Evolutionary conservation across 2,113 vertebrate species (phyloP), one percentile per base, ranked within the genome.

Genomic region (Danionella cerebrum): DNA sequence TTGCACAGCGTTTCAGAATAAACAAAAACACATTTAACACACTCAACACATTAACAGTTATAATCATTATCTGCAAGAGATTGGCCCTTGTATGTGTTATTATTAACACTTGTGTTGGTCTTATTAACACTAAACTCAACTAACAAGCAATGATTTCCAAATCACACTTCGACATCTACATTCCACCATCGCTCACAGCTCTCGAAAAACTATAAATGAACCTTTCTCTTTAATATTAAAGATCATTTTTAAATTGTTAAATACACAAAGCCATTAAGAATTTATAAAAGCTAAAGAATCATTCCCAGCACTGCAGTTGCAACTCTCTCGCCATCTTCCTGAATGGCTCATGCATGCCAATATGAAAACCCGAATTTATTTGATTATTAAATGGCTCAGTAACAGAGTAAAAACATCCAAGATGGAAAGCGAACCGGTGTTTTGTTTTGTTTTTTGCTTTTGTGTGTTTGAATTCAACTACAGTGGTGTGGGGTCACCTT

Each of bases 381-480:
- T 48, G 73, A 63, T 75, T 75, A 64, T 67, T 22, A 50, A 64
- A 54, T 38, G 44, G 51, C 35, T 16, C 6, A 14, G 19, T 25
- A 29, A 68, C 29, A 19, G 48, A 47, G 48, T 5, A n/a, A 33
- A 14, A 39, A 60, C 44, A 25, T 51, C 42, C 14, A 38, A 35
- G 41, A 50, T 58, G 12, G 29, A 19, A 5, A 14, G 38, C 36
- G 48, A 65, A 45, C 36, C 16, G 2, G 13, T 33, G 22, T 31
- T 19, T n/a, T n/a, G n/a, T n/a, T n/a, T n/a, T n/a, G n/a, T n/a
- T n/a, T n/a, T 11, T 39, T 24, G 19, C 54, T 57, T 64, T 19
- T 57, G 52, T 13, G 27, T 11, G 38, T 39, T 35, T 48, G 45
- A 10, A 27, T 52, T 41, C 47, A 31, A 10, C 14, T 24, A 9